Base-by-base conservation (phyloP, 2,888 invertebrate genomes). In the Leucania comma region DNA sequence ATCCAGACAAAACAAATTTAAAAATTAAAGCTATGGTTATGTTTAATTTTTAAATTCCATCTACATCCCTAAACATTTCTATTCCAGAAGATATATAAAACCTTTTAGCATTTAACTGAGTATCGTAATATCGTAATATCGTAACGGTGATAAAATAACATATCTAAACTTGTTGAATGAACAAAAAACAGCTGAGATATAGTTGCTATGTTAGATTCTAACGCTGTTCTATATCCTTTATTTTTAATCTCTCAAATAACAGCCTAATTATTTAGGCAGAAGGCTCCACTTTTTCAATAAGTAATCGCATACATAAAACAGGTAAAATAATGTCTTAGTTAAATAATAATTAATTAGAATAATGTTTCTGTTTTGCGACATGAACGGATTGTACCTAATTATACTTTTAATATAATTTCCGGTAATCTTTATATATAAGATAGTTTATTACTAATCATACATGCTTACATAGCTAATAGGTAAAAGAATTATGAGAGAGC, bases 81-180 rank as follows among this genome's bases (percentile, higher is more conserved):
- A 51, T 42, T 51, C 42, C 51, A 12, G 8, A 20, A 22, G 14
- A 9, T 38, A 24, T 14, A 53, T 10, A 22, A 63, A 64, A 35
- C 17, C 0, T n/a, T 32, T 73, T 26, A 26, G 10, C n/a, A 72
- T 63, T 32, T 12, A 54, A 48, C n/a, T 10, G 38, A 24, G 17
- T 22, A 10, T 58, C 38, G 17, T 50, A 46, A 20, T 22, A 10
- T 58, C 38, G 17, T 50, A 46, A 20, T 38, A 63, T 29, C 54
- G 22, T 70, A 74, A 74, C 51, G 51, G 77, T 69, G 60, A 57
- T 74, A 22, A 35, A 56, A 24, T 20, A 46, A 22, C 29, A 24
- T 24, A 53, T n/a, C 6, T 14, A 51, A 20, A 57, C 22, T 46
- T 5, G 22, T 51, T 0, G n/a, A 29, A 42, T 3, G 10, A 22